phyloP scores from a whole-genome alignment of 2,113 vertebrate species.

The Zosterops hypoxanthus region DNA sequence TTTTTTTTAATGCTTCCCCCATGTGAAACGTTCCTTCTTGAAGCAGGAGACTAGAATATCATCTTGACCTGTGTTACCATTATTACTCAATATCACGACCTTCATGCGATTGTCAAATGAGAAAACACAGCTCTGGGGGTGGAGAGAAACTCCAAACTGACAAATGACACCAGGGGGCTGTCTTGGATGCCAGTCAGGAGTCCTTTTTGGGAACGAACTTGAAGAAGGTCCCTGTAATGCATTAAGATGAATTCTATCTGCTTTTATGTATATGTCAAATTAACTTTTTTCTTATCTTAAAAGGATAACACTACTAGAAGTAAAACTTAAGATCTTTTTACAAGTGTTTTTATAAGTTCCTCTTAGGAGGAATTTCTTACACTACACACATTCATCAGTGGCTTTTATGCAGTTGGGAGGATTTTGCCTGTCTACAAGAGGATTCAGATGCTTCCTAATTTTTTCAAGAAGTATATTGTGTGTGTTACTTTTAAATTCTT shows the following conservation, averaged over 20 bases:
- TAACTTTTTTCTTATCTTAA: neutral
- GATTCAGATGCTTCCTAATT: neutral
- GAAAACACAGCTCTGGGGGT: slow-evolving; percentile 15
- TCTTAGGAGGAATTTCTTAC: neutral
- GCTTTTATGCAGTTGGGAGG: fast-evolving
- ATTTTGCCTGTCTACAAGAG: neutral
- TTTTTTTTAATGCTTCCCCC: neutral
- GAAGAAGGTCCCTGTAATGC: neutral
- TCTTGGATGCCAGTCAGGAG: neutral
- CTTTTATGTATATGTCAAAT: fast-evolving
- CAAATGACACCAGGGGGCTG: slow-evolving; percentile 2
- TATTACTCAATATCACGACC: slow-evolving; percentile 36
- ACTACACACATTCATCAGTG: neutral
- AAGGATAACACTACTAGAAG: neutral
- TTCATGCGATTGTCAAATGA: slow-evolving; percentile 41
- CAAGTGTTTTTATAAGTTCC: neutral
- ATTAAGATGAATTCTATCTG: neutral
- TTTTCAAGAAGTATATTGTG: neutral
- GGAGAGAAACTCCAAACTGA: slow-evolving; percentile 22
- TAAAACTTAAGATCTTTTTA: neutral
- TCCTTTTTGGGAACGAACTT: neutral
- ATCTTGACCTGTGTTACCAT: slow-evolving; percentile 40
- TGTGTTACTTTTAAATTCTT: neutral
- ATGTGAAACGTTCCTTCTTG: neutral
- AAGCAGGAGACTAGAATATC: neutral